Evolutionary conservation across 2,888 invertebrate genomes (phyloP).

Genomic region (Toxonevra muliebris): DNA sequence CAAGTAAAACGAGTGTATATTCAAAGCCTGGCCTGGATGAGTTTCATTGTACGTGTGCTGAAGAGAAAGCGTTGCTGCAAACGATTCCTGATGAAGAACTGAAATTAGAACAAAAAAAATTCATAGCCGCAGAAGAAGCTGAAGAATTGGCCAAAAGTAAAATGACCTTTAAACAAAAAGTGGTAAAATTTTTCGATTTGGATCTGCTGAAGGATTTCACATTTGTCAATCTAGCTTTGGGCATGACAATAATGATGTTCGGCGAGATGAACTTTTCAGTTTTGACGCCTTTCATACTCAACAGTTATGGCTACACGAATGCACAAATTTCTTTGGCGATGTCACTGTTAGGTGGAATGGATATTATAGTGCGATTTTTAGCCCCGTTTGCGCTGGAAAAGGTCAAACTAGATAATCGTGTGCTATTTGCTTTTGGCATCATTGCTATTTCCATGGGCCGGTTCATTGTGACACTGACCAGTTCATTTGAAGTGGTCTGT

Average conservation of each 20-base stretch:
- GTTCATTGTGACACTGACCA: slow-evolving; percentile 64
- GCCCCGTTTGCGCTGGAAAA: slow-evolving; percentile 75
- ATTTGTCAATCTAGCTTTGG: slow-evolving; percentile 76
- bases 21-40: slow-evolving; percentile 50
- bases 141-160: slow-evolving; percentile 56
- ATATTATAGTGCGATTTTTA: slow-evolving; percentile 73
- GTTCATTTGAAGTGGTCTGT: slow-evolving; percentile 68
- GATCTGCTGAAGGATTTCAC: slow-evolving; percentile 74
- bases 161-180: slow-evolving; percentile 69
- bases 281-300: slow-evolving; percentile 76
- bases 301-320: slow-evolving; percentile 71
- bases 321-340: slow-evolving; percentile 72
- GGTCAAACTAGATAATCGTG: slow-evolving; percentile 75
- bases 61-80: slow-evolving; percentile 56
- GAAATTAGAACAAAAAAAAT: slow-evolving; percentile 37
- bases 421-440: slow-evolving; percentile 75
- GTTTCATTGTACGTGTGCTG: slow-evolving; percentile 56
- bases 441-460: slow-evolving; percentile 65
- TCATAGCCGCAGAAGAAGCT: slow-evolving; percentile 47
- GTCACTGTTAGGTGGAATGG: slow-evolving; percentile 75
- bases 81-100: slow-evolving; percentile 45
- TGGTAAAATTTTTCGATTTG: slow-evolving; percentile 75
- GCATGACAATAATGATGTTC: slow-evolving; percentile 77
- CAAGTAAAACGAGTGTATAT: slow-evolving; percentile 56
- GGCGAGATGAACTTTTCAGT: slow-evolving; percentile 79